Conservation (phyloP, 2,113 vertebrate genomes). For the Tyrannus savana region DNA sequence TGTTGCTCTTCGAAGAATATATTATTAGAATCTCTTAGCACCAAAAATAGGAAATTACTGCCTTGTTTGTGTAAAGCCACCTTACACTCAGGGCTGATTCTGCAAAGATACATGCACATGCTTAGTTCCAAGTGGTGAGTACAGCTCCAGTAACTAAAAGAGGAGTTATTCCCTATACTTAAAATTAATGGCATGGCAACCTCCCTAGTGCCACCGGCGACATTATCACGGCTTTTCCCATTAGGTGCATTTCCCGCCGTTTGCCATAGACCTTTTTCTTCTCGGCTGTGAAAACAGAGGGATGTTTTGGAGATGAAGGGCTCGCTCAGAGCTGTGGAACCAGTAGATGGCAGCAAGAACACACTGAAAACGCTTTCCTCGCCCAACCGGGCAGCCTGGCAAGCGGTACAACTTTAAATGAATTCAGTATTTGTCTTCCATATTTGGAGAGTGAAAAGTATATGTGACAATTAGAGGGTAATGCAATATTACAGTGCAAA, state of each 20-base stretch:
- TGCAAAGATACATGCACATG: accelerated
- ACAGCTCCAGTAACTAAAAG: neutral
- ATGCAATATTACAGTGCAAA: conserved; percentile 67
- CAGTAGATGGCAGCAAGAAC: conserved; percentile 78
- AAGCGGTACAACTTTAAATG: neutral
- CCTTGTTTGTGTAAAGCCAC: neutral
- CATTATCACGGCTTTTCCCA: neutral
- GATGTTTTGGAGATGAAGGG: neutral
- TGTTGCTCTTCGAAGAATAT: accelerated
- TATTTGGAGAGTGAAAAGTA: conserved; percentile 62
- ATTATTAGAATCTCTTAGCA: neutral
- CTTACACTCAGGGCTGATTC: neutral
- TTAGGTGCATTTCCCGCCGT: neutral
- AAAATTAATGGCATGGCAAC: neutral
- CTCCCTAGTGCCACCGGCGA: neutral
- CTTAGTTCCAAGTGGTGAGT: neutral
- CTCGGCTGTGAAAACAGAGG: neutral
- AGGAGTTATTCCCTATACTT: accelerated
- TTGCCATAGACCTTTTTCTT: neutral
- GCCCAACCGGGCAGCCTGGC: neutral
- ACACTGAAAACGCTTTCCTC: conserved; percentile 17
- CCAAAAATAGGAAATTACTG: neutral
- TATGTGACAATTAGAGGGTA: conserved; percentile 64
- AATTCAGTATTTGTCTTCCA: conserved; percentile 61
- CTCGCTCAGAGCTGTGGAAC: neutral